Conservation (phyloP, 2,888 invertebrate species). For the Zygothrica quintamaculata region DNA sequence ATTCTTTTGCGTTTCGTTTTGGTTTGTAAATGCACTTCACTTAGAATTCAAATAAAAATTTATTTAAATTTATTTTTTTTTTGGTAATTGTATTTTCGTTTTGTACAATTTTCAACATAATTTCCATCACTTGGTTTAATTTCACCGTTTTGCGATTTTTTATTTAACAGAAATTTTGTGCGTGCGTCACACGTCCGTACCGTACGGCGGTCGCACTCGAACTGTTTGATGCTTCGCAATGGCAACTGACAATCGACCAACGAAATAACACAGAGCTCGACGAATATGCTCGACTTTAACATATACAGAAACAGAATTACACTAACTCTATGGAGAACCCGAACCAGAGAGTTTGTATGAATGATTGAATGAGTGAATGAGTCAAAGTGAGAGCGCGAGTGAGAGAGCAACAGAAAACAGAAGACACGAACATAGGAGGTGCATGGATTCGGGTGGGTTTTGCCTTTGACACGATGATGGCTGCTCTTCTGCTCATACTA, state of each 20-base stretch:
- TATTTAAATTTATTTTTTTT: conserved; percentile 22
- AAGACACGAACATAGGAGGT: conserved; percentile 49
- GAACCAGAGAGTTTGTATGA: conserved; percentile 5
- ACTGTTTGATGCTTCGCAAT: conserved; percentile 68
- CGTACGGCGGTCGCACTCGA: conserved; percentile 84
- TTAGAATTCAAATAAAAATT: conserved; percentile 12
- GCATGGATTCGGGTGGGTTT: conserved; percentile 52
- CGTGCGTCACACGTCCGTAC: conserved; percentile 83
- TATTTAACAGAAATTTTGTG: conserved; percentile 60
- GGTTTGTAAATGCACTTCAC: not conserved
- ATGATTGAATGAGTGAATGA: not conserved
- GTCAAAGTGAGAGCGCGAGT: not conserved
- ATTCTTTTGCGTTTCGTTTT: conserved; percentile 27
- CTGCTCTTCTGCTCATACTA: conserved; percentile 19
- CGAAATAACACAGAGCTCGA: conserved; percentile 24
- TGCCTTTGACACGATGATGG: not conserved
- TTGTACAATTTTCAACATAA: conserved; percentile 43
- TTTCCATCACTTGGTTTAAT: conserved; percentile 62
- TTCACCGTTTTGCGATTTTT: conserved; percentile 64
- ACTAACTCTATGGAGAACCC: conserved; percentile 4
- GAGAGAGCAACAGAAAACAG: conserved; percentile 9
- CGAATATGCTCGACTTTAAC: not conserved
- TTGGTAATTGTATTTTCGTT: conserved; percentile 16
- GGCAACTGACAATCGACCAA: conserved; percentile 31
- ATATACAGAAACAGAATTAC: not conserved